Evolutionary conservation across 2,113 vertebrate species (phyloP).

Genomic region (Perca flavescens): DNA sequence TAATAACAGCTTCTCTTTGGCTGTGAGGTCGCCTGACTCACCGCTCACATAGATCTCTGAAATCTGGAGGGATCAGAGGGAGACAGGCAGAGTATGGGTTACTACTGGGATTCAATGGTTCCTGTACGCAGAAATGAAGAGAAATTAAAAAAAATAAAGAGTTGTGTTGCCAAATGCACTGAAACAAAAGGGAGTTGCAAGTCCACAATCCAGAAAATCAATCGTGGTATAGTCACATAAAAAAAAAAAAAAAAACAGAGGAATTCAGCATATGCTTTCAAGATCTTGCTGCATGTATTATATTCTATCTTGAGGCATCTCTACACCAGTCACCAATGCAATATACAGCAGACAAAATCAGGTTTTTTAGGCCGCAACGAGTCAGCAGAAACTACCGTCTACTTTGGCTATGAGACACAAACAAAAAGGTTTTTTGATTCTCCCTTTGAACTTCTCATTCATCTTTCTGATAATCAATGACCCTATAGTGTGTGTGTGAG

Average conservation of each 20-base stretch:
- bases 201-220: background rate
- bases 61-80: constrained; percentile 84
- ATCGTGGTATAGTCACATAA: background rate
- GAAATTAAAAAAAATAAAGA: no score
- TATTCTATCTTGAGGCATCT: background rate
- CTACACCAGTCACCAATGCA: background rate
- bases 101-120: background rate
- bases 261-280: background rate
- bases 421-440: constrained; percentile 19
- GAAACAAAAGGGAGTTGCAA: background rate
- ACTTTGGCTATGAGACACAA: background rate
- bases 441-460: background rate
- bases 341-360: background rate
- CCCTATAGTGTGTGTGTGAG: background rate
- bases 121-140: background rate
- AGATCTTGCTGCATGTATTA: background rate
- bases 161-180: background rate
- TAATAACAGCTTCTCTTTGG: constrained; percentile 97
- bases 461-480: constrained; percentile 6
- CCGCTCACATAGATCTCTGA: constrained; percentile 99
- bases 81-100: background rate
- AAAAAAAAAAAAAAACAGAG: no score
- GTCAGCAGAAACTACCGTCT: background rate
- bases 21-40: constrained; percentile 95
- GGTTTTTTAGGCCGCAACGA: background rate